Base-by-base conservation (phyloP, 2,113 vertebrate genomes). In the Anarrhichthys ocellatus region DNA sequence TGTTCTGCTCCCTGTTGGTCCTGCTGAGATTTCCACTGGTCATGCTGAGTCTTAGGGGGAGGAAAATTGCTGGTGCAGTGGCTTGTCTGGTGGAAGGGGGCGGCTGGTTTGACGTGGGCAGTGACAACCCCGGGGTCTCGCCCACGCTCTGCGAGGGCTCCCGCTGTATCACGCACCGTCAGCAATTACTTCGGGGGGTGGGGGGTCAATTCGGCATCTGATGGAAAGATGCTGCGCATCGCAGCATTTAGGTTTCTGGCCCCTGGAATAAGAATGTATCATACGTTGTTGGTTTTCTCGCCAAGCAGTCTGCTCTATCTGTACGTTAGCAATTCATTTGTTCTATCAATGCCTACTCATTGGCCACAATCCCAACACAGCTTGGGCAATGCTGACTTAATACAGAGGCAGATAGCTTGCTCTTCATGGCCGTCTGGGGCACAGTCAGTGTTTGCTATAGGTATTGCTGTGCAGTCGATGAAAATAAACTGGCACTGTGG, bases 1-100 rank as follows among this genome's bases (percentile, higher is more conserved):
- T 86, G 87, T 69, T 91, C 76, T 73, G 63, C 32, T 87, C 72
- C 40, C 75, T 29, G 58, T 84, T 36, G 67, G 61, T 85, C 85
- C 42, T 67, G 87, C 89, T 84, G 89, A 76, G 86, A 72, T 91
- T 83, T 89, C 90, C 84, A 84, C 75, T 84, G 75, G 75, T 80
- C 82, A 63, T 27, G 76, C 83, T 72, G 80, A 69, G 82, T 84
- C 83, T 76, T 59, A 36, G 36, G 82, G 86, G 86, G 34, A 78
- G 69, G 50, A 63, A 81, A 85, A 83, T 63, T 84, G 79, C 84
- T 74, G 77, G 66, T 78, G 79, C 40, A 74, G 83, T 82, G 27
- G 74, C 69, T 63, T 73, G 79, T 83, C 75, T 82, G 34, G 48
- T 70, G 58, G 76, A 81, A 66, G 48, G 69, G 77, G 84, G 71